phyloP scores from a whole-genome alignment of 1,140 invertebrate genomes.

The Vanessa atalanta region DNA sequence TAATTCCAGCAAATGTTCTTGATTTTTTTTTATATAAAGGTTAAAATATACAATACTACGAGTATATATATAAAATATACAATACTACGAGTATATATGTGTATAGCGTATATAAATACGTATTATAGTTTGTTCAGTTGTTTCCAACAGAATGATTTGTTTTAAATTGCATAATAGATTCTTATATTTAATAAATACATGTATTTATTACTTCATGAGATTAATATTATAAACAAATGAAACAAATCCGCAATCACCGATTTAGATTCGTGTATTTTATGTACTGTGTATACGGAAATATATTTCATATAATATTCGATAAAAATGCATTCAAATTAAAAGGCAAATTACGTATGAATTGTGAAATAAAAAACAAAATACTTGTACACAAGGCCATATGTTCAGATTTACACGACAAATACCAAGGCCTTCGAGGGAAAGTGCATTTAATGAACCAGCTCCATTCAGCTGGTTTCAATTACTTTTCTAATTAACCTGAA shows the following conservation, averaged over 20 bases:
- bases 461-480: background rate
- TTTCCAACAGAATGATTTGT: background rate
- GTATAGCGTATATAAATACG: background rate
- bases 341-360: too few relatives aligned
- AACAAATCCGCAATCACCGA: too few relatives aligned
- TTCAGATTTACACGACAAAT: background rate
- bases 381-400: background rate
- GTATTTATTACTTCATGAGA: too few relatives aligned
- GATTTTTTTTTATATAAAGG: background rate
- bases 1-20: slow-evolving; percentile 18
- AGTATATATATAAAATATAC: too few relatives aligned
- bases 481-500: slow-evolving; percentile 11
- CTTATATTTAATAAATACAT: too few relatives aligned
- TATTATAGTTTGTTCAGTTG: background rate
- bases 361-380: too few relatives aligned
- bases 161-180: background rate
- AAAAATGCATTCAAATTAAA: too few relatives aligned
- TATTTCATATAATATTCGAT: too few relatives aligned
- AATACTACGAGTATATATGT: too few relatives aligned
- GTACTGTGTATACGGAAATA: too few relatives aligned
- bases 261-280: too few relatives aligned
- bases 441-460: background rate
- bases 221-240: too few relatives aligned
- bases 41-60: background rate
- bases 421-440: background rate